phyloP scores from a whole-genome alignment of 2,113 vertebrate genomes.

The Cynoglossus semilaevis region DNA sequence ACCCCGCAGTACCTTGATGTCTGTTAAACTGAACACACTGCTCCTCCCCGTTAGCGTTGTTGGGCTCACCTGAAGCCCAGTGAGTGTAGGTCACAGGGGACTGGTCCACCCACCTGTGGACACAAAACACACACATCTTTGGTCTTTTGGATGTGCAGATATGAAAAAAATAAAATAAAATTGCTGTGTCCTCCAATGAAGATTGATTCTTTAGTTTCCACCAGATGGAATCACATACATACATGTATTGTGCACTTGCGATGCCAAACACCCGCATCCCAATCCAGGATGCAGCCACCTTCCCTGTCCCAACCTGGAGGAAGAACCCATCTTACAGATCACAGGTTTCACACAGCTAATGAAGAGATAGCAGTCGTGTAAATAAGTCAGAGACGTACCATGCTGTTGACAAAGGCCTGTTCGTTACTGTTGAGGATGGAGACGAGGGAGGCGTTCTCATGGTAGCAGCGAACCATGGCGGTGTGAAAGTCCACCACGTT shows the following conservation, averaged over 20 bases:
- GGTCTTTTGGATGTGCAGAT: too few relatives aligned
- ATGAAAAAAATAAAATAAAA: too few relatives aligned
- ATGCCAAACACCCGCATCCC: constrained; percentile 70
- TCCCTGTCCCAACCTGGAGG: constrained; percentile 74
- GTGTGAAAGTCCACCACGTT: constrained; percentile 73
- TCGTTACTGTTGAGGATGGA: constrained; percentile 69
- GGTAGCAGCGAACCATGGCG: constrained; percentile 54
- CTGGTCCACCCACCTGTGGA: constrained; percentile 70
- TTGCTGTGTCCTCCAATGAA: too few relatives aligned
- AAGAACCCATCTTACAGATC: background rate
- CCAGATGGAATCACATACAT: constrained; percentile 18
- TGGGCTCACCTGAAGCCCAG: constrained; percentile 77
- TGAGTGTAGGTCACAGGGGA: constrained; percentile 72
- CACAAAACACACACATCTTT: background rate
- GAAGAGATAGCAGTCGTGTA: background rate
- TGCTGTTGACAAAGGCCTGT: constrained; percentile 72
- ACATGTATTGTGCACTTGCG: constrained; percentile 66
- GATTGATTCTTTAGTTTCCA: background rate
- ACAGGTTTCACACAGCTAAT: background rate
- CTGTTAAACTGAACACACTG: constrained; percentile 78
- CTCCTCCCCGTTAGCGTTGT: constrained; percentile 78
- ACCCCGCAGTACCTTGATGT: constrained; percentile 64
- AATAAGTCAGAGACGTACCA: constrained; percentile 50
- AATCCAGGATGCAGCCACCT: constrained; percentile 68
- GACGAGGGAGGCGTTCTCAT: constrained; percentile 65